Conservation (phyloP, 2,888 invertebrate species). For the Ommatoiulus sabulosus region DNA sequence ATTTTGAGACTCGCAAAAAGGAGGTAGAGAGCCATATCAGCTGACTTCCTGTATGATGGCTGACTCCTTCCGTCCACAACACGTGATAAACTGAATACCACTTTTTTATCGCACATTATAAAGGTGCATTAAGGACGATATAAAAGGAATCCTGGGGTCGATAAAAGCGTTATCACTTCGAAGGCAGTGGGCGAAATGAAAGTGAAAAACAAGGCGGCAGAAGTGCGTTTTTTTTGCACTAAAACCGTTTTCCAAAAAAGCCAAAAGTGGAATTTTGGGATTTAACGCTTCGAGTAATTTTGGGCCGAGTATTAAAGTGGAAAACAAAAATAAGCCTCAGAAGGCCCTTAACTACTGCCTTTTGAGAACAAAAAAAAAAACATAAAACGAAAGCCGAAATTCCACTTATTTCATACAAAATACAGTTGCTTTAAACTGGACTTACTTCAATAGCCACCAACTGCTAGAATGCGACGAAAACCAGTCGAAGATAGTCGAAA, state of each 20-base stretch:
- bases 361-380: neutral
- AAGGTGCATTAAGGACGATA: neutral
- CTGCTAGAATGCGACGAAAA: too few species aligned
- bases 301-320: neutral
- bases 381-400: neutral
- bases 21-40: too few species aligned
- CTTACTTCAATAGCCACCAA: too few species aligned
- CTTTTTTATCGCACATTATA: neutral
- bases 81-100: too few species aligned
- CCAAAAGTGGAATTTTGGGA: conserved; percentile 38
- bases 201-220: neutral
- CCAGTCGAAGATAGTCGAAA: too few species aligned
- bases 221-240: neutral
- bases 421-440: too few species aligned
- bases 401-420: neutral
- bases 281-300: conserved; percentile 3
- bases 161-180: conserved; percentile 13
- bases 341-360: neutral
- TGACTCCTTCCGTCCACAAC: too few species aligned
- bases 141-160: conserved; percentile 8
- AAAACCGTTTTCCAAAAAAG: neutral
- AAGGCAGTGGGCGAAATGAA: neutral
- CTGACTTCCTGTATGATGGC: too few species aligned
- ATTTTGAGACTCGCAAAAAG: too few species aligned
- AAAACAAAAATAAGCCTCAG: conserved; percentile 25